Conservation (phyloP, 2,797 vertebrate genomes). For the Enteromius thamalakanensis region DNA sequence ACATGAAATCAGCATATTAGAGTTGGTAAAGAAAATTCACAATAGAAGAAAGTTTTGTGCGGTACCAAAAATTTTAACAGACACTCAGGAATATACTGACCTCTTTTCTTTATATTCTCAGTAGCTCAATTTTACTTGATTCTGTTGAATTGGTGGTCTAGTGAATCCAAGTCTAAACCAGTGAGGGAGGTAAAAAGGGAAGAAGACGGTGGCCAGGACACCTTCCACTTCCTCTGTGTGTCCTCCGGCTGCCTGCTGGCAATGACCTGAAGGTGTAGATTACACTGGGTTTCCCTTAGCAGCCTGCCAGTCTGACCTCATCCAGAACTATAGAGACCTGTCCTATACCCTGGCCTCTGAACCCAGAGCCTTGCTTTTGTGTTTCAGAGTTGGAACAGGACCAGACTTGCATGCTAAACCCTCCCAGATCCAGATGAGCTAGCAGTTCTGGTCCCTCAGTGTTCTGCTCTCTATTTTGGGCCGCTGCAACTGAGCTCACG, state of each 20-base stretch:
- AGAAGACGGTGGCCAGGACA: slow-evolving; percentile 34
- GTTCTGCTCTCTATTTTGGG: slow-evolving; percentile 51
- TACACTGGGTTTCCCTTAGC: slow-evolving; percentile 72
- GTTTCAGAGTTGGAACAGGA: slow-evolving; percentile 52
- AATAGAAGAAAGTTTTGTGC: not conserved
- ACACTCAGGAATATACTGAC: not conserved
- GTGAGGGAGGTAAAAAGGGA: slow-evolving; percentile 3
- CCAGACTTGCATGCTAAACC: slow-evolving; percentile 56
- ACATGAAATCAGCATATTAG: not conserved
- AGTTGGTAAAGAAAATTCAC: not conserved
- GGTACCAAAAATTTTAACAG: not conserved
- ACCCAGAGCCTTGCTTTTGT: slow-evolving; percentile 33
- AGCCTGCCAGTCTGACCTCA: slow-evolving; percentile 51
- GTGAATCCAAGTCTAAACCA: slow-evolving; percentile 23
- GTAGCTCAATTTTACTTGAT: slow-evolving; percentile 32
- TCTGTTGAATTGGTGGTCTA: slow-evolving; percentile 17
- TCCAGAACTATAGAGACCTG: slow-evolving; percentile 49
- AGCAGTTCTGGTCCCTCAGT: slow-evolving; percentile 37
- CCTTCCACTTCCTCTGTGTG: slow-evolving; percentile 45
- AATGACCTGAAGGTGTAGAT: slow-evolving; percentile 66
- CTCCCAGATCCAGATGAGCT: slow-evolving; percentile 33
- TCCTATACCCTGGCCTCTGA: slow-evolving; percentile 32
- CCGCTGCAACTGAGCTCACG: slow-evolving; percentile 54
- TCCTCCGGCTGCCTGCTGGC: slow-evolving; percentile 49
- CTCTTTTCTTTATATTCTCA: not conserved